Evolutionary conservation across 2,797 vertebrate species (phyloP).

Genomic region (Gallinago solitaria): DNA sequence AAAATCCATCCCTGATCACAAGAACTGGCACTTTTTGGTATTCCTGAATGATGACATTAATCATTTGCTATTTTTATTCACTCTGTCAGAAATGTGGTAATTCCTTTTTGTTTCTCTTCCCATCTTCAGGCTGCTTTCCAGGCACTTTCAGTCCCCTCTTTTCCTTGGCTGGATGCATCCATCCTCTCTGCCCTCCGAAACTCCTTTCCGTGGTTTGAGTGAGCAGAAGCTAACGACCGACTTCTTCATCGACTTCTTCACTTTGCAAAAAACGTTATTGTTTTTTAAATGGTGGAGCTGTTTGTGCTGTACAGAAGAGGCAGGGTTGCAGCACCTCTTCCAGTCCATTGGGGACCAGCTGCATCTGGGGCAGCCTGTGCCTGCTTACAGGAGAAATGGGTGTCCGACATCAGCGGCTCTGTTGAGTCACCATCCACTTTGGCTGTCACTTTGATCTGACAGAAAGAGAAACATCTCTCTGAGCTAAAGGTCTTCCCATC

Average conservation of each 20-base stretch:
- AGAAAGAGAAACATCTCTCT: background rate
- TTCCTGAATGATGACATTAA: background rate
- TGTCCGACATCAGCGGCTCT: background rate
- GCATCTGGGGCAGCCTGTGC: background rate
- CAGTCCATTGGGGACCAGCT: background rate
- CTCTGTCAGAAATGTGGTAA: background rate
- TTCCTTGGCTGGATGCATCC: background rate
- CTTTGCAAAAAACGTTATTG: accelerated
- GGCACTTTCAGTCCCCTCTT: background rate
- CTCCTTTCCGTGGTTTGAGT: accelerated
- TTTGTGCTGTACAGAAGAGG: background rate
- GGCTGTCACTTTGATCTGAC: background rate
- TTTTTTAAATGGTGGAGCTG: background rate
- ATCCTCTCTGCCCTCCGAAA: background rate
- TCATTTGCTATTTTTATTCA: background rate
- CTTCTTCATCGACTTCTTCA: accelerated
- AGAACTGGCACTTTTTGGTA: background rate
- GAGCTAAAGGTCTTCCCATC: background rate
- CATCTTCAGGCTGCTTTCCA: background rate
- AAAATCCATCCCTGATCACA: background rate
- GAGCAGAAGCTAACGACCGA: background rate
- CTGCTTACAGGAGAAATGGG: background rate
- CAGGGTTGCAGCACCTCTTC: background rate
- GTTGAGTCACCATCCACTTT: background rate
- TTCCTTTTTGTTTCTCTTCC: background rate